Evolutionary conservation across 2,888 invertebrate genomes (phyloP).

Genomic region (Ophion obscuratus): DNA sequence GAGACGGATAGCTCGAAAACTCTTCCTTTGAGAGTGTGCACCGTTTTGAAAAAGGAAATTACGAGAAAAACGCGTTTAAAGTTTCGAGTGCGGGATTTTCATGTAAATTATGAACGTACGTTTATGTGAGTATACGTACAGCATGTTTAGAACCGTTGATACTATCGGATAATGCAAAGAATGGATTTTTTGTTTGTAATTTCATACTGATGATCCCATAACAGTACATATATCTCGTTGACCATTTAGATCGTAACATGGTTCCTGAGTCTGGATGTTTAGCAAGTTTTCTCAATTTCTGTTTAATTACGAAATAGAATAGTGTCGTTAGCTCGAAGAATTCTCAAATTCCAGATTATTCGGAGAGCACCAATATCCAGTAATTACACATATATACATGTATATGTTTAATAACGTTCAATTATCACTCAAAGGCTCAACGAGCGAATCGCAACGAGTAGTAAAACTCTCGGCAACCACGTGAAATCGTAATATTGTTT

Average conservation of each 20-base stretch:
- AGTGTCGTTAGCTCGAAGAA: slow-evolving; percentile 33
- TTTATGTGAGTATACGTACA: too few species aligned
- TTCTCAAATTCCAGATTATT: slow-evolving; percentile 35
- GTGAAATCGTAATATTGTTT: slow-evolving; percentile 31
- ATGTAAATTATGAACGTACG: too few species aligned
- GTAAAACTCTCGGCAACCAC: slow-evolving; percentile 27
- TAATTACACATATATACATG: slow-evolving; percentile 24
- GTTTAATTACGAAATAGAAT: slow-evolving; percentile 41
- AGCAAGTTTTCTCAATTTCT: slow-evolving; percentile 49
- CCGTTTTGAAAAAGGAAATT: too few species aligned
- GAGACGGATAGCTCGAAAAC: too few species aligned
- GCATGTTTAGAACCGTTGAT: too few species aligned
- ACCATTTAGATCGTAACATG: slow-evolving; percentile 52
- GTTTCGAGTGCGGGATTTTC: too few species aligned
- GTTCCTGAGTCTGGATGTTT: slow-evolving; percentile 58
- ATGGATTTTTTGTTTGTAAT: too few species aligned
- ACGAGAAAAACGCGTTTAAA: not conserved
- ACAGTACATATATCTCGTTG: slow-evolving; percentile 37
- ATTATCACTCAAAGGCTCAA: not conserved
- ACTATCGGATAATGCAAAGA: too few species aligned
- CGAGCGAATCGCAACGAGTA: slow-evolving; percentile 33
- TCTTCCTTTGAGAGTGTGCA: too few species aligned
- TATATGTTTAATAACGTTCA: slow-evolving; percentile 32
- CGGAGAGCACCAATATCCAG: slow-evolving; percentile 35
- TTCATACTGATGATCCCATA: too few species aligned